Conservation (phyloP, 2,113 vertebrate genomes). For the Asarcornis scutulata region DNA sequence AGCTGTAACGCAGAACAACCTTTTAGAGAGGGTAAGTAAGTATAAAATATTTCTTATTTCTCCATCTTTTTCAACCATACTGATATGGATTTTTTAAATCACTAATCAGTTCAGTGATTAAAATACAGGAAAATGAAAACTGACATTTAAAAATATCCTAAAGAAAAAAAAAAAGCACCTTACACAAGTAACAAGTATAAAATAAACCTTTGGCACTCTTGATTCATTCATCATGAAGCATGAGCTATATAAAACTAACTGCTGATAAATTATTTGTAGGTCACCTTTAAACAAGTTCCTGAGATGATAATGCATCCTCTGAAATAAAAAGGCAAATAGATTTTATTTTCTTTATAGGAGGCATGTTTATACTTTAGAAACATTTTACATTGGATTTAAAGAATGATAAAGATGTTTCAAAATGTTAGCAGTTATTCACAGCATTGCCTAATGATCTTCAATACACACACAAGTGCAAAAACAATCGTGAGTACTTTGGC, state of each 20-base stretch:
- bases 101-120: conserved; percentile 20
- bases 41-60: not conserved
- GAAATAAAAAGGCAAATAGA: conserved; percentile 28
- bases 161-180: not conserved
- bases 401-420: conserved; percentile 21
- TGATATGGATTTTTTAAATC: not conserved
- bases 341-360: not conserved
- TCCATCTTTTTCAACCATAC: not conserved
- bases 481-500: conserved; percentile 58
- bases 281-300: conserved; percentile 12
- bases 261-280: conserved; percentile 10
- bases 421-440: not conserved
- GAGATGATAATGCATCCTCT: not conserved
- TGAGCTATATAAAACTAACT: not conserved
- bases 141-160: not conserved
- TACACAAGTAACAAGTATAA: not conserved
- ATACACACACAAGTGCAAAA: conserved; percentile 47
- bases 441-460: conserved; percentile 4
- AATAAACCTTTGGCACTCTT: not conserved
- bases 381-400: conserved; percentile 33
- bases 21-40: not conserved
- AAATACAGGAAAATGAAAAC: conserved; percentile 19
- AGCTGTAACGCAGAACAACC: not conserved
- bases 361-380: not conserved
- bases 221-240: not conserved